Percentiles rank a stretch among this genome's conserved stretches.
These are phyloP conservation scores for Epirrita christyi DNA, from an alignment of 2,888 invertebrate species.

Conservation along the genomic window DNA sequence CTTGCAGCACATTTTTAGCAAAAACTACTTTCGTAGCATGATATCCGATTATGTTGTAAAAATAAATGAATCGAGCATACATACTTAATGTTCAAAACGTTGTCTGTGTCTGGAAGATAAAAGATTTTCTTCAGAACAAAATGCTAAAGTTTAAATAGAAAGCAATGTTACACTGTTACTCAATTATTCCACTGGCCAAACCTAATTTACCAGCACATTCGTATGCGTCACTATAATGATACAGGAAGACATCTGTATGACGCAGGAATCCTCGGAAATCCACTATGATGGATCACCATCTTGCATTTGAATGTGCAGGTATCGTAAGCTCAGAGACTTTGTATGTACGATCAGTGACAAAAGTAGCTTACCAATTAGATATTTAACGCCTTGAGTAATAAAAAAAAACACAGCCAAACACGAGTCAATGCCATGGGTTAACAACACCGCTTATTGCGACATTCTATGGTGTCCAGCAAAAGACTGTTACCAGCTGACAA, in stretches of 20 bases:
- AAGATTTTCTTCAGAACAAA: neutral
- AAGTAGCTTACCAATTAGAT: no score
- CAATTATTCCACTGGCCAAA: slow-evolving; percentile 6
- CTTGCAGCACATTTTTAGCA: no score
- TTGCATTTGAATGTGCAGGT: slow-evolving; percentile 26
- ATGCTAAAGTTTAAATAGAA: neutral
- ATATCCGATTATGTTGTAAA: no score
- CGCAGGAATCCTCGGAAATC: slow-evolving; percentile 26
- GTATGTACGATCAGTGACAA: slow-evolving; percentile 8
- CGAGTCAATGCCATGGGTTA: no score
- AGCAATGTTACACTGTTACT: neutral
- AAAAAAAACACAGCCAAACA: no score
- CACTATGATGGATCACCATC: slow-evolving; percentile 33
- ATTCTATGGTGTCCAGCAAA: no score
- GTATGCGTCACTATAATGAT: slow-evolving; percentile 27
- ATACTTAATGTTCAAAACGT: no score
- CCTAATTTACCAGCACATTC: slow-evolving; percentile 26
- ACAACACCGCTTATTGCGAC: no score
- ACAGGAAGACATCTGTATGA: slow-evolving; percentile 31
- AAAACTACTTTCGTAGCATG: no score
- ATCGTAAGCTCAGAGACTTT: slow-evolving; percentile 13
- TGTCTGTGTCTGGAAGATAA: neutral
- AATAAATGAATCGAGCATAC: no score
- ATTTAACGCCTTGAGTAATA: no score
- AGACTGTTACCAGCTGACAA: no score